Conservation (phyloP, 2,888 invertebrate genomes). For the Drosophila fulvimacula region DNA sequence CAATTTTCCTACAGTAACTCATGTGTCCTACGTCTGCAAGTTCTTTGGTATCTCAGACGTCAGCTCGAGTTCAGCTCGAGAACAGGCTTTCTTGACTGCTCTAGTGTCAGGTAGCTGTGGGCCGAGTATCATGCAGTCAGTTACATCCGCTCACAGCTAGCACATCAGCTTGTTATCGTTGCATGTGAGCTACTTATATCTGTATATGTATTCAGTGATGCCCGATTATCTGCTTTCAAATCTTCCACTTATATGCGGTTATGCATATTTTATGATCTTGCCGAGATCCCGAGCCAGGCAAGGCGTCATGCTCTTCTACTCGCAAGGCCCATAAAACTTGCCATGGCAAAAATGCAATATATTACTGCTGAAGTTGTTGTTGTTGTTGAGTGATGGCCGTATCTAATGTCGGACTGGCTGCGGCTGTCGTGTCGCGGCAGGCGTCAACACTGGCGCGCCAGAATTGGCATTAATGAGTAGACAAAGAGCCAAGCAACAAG, state of each 20-base stretch:
- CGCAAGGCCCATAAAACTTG: slow-evolving; percentile 49
- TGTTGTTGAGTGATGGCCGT: slow-evolving; percentile 38
- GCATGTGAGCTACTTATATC: not conserved
- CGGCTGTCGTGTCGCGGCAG: slow-evolving; percentile 53
- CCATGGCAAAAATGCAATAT: slow-evolving; percentile 19
- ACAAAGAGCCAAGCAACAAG: slow-evolving; percentile 60
- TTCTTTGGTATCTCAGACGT: not conserved
- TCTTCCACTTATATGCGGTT: slow-evolving; percentile 11
- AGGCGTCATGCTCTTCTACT: slow-evolving; percentile 37
- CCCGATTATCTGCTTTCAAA: slow-evolving; percentile 6
- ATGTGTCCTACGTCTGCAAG: not conserved
- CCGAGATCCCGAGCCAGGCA: slow-evolving; percentile 21
- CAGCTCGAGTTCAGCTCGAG: not conserved
- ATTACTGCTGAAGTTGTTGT: slow-evolving; percentile 1
- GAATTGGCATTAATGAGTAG: slow-evolving; percentile 82
- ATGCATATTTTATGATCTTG: slow-evolving; percentile 27
- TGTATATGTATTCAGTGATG: not conserved
- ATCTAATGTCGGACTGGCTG: slow-evolving; percentile 33
- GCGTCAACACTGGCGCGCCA: slow-evolving; percentile 79
- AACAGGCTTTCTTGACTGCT: not conserved
- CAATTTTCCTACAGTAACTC: not conserved
- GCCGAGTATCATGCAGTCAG: not conserved
- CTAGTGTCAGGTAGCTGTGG: not conserved
- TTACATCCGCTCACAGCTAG: not conserved
- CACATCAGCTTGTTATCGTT: not conserved